These are phyloP conservation scores for Grapholita molesta DNA, from an alignment of 1,140 invertebrate species.

Conservation along the genomic window DNA sequence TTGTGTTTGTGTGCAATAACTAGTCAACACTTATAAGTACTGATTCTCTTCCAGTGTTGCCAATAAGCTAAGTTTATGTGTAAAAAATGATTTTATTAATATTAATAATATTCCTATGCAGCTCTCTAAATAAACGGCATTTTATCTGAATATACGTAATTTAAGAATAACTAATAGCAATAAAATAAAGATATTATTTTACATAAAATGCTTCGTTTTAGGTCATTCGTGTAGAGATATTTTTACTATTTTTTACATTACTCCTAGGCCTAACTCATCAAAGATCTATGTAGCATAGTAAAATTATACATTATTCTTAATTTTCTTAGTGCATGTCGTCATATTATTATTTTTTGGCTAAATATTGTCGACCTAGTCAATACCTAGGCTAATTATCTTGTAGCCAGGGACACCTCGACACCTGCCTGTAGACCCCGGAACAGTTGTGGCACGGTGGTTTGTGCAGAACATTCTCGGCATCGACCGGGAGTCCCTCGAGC, in stretches of 20 bases:
- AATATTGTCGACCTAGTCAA: not conserved
- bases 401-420: no score
- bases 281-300: not conserved
- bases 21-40: not conserved
- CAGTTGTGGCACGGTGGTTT: no score
- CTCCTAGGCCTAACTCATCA: not conserved
- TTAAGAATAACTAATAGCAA: not conserved
- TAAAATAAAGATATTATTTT: no score
- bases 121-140: no score
- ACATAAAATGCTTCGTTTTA: no score
- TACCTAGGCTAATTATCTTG: not conserved
- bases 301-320: no score
- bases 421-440: no score
- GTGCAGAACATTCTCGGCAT: no score
- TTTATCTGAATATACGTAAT: not conserved
- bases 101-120: not conserved
- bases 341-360: not conserved
- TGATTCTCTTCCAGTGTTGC: not conserved
- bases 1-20: not conserved
- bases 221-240: no score
- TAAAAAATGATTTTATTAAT: not conserved
- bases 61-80: not conserved
- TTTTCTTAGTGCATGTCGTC: not conserved
- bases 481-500: no score
- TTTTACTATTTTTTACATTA: no score